A percentile compares a stretch with the other conserved stretches of the same genome.
phyloP scores from a whole-genome alignment of 2,888 invertebrate genomes.

The Oasisia sp. region DNA sequence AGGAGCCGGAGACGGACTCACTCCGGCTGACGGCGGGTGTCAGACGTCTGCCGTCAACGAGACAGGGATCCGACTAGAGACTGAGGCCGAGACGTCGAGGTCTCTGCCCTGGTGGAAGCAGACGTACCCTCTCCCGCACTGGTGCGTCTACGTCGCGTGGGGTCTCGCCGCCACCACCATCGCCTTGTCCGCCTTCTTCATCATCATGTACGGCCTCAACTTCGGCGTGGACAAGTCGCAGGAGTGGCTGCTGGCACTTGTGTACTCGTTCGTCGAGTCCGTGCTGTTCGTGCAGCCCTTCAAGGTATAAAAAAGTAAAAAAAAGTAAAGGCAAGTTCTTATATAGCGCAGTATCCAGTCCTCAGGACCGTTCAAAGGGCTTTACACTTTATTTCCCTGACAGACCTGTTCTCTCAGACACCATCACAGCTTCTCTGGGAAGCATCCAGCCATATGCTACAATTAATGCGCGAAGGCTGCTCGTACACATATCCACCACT shows the following conservation, averaged over 20 bases:
- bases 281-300: conserved; percentile 54
- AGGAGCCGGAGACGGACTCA: not conserved
- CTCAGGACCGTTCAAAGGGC: no score
- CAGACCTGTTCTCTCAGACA: no score
- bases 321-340: no score
- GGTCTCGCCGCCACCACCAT: conserved; percentile 45
- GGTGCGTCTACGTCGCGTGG: conserved; percentile 36
- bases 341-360: no score
- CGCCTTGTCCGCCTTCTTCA: conserved; percentile 60
- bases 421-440: no score
- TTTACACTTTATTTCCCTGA: no score
- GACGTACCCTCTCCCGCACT: not conserved
- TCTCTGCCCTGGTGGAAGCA: not conserved
- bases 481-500: no score
- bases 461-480: no score
- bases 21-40: not conserved
- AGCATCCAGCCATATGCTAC: no score
- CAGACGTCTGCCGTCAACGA: not conserved
- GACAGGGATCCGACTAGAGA: not conserved
- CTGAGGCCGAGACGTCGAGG: not conserved
- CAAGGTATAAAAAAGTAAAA: conserved; percentile 51
- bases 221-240: conserved; percentile 66
- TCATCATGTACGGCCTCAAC: conserved; percentile 65
- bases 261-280: conserved; percentile 52
- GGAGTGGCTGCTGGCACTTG: conserved; percentile 64